Conservation (phyloP, 1,140 invertebrate genomes). For the Neodiprion pinetum region DNA sequence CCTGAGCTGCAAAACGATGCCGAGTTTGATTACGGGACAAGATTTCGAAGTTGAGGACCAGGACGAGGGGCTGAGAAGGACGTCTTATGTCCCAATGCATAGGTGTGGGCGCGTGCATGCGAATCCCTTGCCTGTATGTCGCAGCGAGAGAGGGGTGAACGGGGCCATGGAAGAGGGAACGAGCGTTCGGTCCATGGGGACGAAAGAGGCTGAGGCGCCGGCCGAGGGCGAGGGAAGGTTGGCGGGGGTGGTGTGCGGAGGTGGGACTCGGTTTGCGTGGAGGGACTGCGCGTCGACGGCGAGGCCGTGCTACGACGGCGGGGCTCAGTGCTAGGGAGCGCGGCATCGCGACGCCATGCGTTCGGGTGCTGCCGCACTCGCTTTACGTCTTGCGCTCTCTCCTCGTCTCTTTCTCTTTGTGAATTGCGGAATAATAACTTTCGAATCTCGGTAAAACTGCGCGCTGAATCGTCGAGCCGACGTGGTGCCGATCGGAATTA, state of each 20-base stretch:
- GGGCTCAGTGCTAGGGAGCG: constrained; percentile 56
- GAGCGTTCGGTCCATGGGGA: constrained; percentile 51
- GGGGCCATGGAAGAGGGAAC: constrained; percentile 19
- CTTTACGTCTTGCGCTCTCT: constrained; percentile 35
- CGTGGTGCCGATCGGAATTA: background rate
- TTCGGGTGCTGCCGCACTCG: constrained; percentile 46
- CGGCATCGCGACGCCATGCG: constrained; percentile 57
- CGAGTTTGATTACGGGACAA: background rate
- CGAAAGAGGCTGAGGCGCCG: constrained; percentile 34
- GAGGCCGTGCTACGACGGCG: constrained; percentile 45
- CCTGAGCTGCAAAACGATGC: background rate
- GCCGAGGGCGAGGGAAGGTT: constrained; percentile 28
- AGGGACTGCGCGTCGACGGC: constrained; percentile 54
- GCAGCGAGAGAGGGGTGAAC: background rate
- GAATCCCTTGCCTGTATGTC: background rate
- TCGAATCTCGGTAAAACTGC: background rate
- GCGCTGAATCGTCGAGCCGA: background rate
- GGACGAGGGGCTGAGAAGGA: background rate
- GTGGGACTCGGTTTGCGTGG: constrained; percentile 50
- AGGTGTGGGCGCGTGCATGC: background rate
- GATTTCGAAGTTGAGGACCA: background rate
- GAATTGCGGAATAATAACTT: background rate
- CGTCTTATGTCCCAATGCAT: background rate
- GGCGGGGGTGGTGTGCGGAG: constrained; percentile 12
- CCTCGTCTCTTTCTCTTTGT: constrained; percentile 13